Evolutionary conservation across 1,140 invertebrate species (phyloP), one percentile per base, ranked within the genome.

Genomic region (Pseudomyrmex sp.): DNA sequence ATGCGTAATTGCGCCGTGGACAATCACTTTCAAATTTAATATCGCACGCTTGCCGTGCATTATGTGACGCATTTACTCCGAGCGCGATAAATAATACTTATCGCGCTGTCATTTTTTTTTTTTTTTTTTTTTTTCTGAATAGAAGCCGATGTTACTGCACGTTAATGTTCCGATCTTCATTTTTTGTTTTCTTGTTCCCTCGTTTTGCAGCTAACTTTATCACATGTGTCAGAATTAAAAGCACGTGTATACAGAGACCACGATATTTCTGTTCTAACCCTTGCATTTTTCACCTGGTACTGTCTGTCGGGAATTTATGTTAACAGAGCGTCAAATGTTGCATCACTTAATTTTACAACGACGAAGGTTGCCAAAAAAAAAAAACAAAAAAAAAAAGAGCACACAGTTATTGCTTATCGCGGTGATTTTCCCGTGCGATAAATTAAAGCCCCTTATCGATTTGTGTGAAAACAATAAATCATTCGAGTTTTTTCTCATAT

Each of bases 401-500:
- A 4, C 35, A 52, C 1, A 70, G 12, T 59, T 58, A 58, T 79
- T 20, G 23, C 12, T 80, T 10, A 58, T 58, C 44, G 2, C 12
- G 13, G 2, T 70, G 44, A 59, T 58, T 69, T 35, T 48, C 5
- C 2, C 54, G 15, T 15, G 3, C 20, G 12, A 58, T 61, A 79
- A 80, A 59, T 73, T 20, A 58, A 75, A 68, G 75, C 8, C 12
- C 23, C 46, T 0, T 12, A 18, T 63, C 10, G 52, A 77, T 76
- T 54, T 20, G 56, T 69, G n/a, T 12, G 2, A 46, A 4, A 26
- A 69, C 15, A 1, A 79, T 48, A 58, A 56, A 20, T 18, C 54
- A 69, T 48, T 69, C 35, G 1, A 56, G 56, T 8, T 1, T 23
- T 12, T 10, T n/a, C 18, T 61, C n/a, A 2, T 15, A 52, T 12